A percentile compares a stretch with the other conserved stretches of the same genome.
phyloP scores from a whole-genome alignment of 2,888 invertebrate genomes.

The Polymixis flavicincta region DNA sequence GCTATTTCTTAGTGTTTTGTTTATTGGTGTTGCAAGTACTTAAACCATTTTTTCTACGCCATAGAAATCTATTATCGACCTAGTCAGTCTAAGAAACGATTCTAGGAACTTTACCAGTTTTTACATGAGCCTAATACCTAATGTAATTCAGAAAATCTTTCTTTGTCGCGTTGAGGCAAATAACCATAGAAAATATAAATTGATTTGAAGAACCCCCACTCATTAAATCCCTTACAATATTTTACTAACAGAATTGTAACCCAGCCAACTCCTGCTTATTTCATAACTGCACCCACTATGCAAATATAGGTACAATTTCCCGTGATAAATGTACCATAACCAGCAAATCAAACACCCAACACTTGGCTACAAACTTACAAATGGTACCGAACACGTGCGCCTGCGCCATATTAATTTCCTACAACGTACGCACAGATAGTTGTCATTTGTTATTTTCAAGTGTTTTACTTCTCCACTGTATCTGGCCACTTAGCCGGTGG shows the following conservation, averaged over 20 bases:
- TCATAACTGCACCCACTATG: background rate
- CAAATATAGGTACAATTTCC: slow-evolving; percentile 12
- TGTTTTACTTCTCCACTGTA: slow-evolving; percentile 72
- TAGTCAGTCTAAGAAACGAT: too few species aligned
- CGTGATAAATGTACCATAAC: slow-evolving; percentile 49
- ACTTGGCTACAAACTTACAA: slow-evolving; percentile 49
- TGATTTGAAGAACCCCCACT: background rate
- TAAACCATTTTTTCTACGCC: too few species aligned
- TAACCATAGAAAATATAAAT: background rate
- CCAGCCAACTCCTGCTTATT: background rate
- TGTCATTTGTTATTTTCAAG: slow-evolving; percentile 79
- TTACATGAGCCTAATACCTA: too few species aligned
- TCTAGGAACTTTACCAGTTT: too few species aligned
- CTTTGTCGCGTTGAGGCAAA: background rate
- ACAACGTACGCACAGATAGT: slow-evolving; percentile 79
- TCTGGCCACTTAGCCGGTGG: slow-evolving; percentile 73
- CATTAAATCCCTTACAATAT: too few species aligned
- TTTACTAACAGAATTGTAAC: too few species aligned
- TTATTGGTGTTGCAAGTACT: too few species aligned
- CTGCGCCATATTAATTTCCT: slow-evolving; percentile 82
- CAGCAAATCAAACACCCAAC: slow-evolving; percentile 51
- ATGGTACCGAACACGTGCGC: slow-evolving; percentile 75
- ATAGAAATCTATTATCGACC: too few species aligned
- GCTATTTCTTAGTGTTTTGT: too few species aligned
- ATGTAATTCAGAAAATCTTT: too few species aligned